These are phyloP conservation scores for Nasonia longicornis DNA, from an alignment of 1,140 invertebrate species.

Conservation along the genomic window DNA sequence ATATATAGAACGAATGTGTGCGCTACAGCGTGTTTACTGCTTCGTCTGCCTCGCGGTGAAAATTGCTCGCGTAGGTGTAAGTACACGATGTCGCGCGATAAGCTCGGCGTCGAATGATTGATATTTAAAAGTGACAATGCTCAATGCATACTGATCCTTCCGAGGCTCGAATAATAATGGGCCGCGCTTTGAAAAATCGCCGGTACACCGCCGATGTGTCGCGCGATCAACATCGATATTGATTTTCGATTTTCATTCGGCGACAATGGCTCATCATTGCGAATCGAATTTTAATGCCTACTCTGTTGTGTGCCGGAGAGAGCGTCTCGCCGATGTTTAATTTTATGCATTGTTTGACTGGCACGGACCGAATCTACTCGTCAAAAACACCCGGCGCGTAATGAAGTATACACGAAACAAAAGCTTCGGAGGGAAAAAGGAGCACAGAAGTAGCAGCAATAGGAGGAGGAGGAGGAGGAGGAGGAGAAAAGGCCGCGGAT, in stretches of 20 bases:
- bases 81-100: conserved; percentile 37
- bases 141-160: conserved; percentile 36
- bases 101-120: conserved; percentile 20
- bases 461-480: not conserved
- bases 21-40: conserved; percentile 17
- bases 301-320: not conserved
- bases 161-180: conserved; percentile 21
- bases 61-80: conserved; percentile 36
- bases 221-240: conserved; percentile 27
- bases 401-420: not conserved
- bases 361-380: no score
- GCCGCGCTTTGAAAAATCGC: conserved; percentile 24
- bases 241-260: conserved; percentile 30
- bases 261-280: not conserved
- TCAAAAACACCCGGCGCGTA: no score
- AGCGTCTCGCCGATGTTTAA: not conserved
- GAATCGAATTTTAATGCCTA: conserved; percentile 15
- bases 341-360: not conserved
- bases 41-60: conserved; percentile 21
- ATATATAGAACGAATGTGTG: conserved; percentile 7
- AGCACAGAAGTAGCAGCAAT: not conserved
- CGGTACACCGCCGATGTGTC: not conserved
- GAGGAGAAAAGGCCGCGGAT: conserved; percentile 21
- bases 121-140: conserved; percentile 40
- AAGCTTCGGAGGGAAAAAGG: not conserved